phyloP scores from a whole-genome alignment of 1,140 invertebrate species.

The Sminthurinus signatus region DNA sequence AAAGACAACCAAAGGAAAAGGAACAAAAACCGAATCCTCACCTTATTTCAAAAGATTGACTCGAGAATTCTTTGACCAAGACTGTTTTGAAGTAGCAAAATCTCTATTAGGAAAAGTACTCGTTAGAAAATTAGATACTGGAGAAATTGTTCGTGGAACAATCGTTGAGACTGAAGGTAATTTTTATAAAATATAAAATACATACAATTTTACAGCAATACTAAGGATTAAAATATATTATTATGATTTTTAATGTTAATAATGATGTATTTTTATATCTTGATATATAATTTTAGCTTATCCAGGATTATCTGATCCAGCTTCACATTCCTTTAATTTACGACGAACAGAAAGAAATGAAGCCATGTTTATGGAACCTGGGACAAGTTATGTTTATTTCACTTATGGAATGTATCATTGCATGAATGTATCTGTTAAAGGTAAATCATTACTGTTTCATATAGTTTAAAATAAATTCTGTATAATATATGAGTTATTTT shows the following conservation, averaged over 20 bases:
- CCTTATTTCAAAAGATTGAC: conserved; percentile 16
- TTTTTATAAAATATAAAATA: conserved; percentile 43
- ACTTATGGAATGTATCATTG: conserved; percentile 79
- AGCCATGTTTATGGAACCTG: conserved; percentile 72
- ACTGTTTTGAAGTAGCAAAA: conserved; percentile 14
- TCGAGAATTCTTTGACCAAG: conserved; percentile 29
- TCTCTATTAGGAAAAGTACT: conserved; percentile 53
- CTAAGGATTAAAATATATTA: too few species aligned
- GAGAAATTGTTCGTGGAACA: conserved; percentile 52
- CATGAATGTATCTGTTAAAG: conserved; percentile 72
- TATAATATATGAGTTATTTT: conserved; percentile 1
- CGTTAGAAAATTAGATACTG: conserved; percentile 53
- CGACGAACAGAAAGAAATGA: conserved; percentile 60
- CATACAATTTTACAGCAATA: too few species aligned
- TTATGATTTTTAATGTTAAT: too few species aligned
- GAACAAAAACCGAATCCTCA: not conserved
- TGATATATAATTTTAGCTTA: conserved; percentile 53
- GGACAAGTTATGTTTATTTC: conserved; percentile 72
- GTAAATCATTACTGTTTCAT: conserved; percentile 44
- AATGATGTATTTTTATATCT: too few species aligned
- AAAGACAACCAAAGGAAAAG: too few species aligned
- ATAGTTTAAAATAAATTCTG: conserved; percentile 7
- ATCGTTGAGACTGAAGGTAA: conserved; percentile 11
- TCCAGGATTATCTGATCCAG: conserved; percentile 64
- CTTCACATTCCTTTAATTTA: conserved; percentile 62